Evolutionary conservation across 2,113 vertebrate genomes (phyloP), one percentile per base, ranked within the genome.

Genomic region (Nesospiza acunhae): DNA sequence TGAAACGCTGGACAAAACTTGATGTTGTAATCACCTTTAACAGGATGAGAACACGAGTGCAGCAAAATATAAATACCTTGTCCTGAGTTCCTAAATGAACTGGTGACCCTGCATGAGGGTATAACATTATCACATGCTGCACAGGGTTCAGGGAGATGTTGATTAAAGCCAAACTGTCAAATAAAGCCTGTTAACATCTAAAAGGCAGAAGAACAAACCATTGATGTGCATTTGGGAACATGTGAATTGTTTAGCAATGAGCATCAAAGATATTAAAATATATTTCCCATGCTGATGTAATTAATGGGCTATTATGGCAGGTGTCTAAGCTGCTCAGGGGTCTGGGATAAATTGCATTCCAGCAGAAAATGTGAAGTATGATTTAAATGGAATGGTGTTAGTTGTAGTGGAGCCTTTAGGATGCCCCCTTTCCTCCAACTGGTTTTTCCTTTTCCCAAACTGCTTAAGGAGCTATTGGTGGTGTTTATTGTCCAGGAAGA

Each of bases 251-350:
- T 92, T 81, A 75, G 76, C n/a, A 93, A 95, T 52, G 56, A 90
- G 76, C 73, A 84, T 75, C 64, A 68, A 64, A 94, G 84, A 90
- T 81, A 95, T 64, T 87, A 84, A 92, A 88, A 94, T 92, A 49
- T 87, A 89, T 95, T 92, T 96, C 82, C 90, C 72, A 78, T 66
- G 79, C 88, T 90, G 85, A 67, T 84, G 55, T 93, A 93, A 96
- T 96, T 94, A 90, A 90, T 96, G 96, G 68, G 73, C 60, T 87
- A 41, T 90, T 97, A 91, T 86, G 50, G 75, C 94, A 93, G 93
- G 94, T 94, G 85, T 91, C 68, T 66, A 30, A 93, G 83, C 72
- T 90, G 76, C 90, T 78, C 13, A 14, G 50, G 84, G 55, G 84
- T 78, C 86, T 96, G 78, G 67, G 68, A 55, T 85, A 95, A 94